A percentile compares a stretch with the other conserved stretches of the same genome.
Evolutionary conservation across 2,888 invertebrate species (phyloP).

Genomic region (Unio pictorum): DNA sequence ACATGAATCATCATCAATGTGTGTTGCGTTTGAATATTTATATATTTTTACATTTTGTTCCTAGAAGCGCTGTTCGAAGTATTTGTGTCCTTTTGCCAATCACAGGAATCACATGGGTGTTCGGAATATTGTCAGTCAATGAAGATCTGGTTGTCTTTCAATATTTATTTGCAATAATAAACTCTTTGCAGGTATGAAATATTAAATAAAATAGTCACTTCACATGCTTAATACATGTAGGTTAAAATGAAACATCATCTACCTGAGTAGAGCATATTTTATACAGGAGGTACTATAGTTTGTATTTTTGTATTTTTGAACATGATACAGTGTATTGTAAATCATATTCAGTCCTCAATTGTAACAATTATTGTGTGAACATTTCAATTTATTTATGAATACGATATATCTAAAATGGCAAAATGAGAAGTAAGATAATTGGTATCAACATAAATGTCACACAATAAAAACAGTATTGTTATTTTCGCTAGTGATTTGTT

Average conservation of each 20-base stretch:
- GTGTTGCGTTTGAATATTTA: background rate
- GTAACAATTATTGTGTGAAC: too few species aligned
- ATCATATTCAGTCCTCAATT: too few species aligned
- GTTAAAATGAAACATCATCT: background rate
- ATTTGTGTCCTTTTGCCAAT: slow-evolving; percentile 50
- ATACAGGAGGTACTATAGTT: too few species aligned
- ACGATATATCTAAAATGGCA: too few species aligned
- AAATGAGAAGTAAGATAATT: too few species aligned
- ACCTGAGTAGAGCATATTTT: too few species aligned
- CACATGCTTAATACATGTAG: background rate
- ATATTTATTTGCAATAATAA: slow-evolving; percentile 51
- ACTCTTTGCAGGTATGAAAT: slow-evolving; percentile 49
- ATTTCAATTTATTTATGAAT: too few species aligned
- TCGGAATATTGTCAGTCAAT: slow-evolving; percentile 52
- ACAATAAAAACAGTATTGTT: background rate
- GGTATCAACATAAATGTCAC: background rate
- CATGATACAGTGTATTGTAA: too few species aligned
- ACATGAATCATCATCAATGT: background rate
- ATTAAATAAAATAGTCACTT: too few species aligned
- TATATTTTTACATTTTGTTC: background rate
- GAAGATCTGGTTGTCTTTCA: slow-evolving; percentile 40
- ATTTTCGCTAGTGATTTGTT: background rate
- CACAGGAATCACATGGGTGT: slow-evolving; percentile 52
- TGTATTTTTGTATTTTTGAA: too few species aligned
- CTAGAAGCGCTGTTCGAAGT: slow-evolving; percentile 43